A percentile compares a stretch with the other conserved stretches of the same genome.
Conservation (phyloP, 23 tunicate species). For the Trididemnum clinides region DNA sequence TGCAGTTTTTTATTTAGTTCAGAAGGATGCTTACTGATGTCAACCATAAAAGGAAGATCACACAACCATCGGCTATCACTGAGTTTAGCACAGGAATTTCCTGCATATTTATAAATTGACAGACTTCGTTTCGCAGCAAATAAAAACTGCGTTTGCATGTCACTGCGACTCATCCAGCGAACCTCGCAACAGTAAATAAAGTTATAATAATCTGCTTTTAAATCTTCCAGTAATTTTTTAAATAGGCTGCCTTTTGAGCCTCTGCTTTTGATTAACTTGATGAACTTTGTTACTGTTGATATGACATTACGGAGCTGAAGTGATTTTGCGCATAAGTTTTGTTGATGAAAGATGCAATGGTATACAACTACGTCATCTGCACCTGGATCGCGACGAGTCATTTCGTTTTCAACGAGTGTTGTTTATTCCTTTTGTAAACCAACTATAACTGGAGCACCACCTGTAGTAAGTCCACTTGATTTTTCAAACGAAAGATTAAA, state of each 20-base stretch:
- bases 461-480: constrained; percentile 57
- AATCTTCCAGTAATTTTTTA: constrained; percentile 60
- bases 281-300: constrained; percentile 51
- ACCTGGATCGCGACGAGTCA: constrained; percentile 60
- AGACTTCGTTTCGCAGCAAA: constrained; percentile 30
- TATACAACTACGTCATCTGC: constrained; percentile 45
- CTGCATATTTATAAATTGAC: constrained; percentile 23
- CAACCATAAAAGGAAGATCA: constrained; percentile 66
- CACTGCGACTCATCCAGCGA: constrained; percentile 65
- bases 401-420: constrained; percentile 52
- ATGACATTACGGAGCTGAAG: constrained; percentile 63
- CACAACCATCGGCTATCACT: constrained; percentile 55
- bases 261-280: constrained; percentile 73
- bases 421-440: constrained; percentile 61
- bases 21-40: constrained; percentile 49
- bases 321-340: constrained; percentile 67
- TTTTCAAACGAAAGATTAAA: constrained; percentile 57
- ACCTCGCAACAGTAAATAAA: constrained; percentile 53
- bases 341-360: constrained; percentile 49
- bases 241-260: constrained; percentile 63
- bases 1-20: constrained; percentile 45
- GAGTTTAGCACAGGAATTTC: constrained; percentile 50
- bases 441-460: constrained; percentile 75
- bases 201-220: constrained; percentile 49
- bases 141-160: constrained; percentile 55